A percentile compares a stretch with the other conserved stretches of the same genome.
phyloP scores from a whole-genome alignment of 2,888 invertebrate genomes.

The Troides aeacus region DNA sequence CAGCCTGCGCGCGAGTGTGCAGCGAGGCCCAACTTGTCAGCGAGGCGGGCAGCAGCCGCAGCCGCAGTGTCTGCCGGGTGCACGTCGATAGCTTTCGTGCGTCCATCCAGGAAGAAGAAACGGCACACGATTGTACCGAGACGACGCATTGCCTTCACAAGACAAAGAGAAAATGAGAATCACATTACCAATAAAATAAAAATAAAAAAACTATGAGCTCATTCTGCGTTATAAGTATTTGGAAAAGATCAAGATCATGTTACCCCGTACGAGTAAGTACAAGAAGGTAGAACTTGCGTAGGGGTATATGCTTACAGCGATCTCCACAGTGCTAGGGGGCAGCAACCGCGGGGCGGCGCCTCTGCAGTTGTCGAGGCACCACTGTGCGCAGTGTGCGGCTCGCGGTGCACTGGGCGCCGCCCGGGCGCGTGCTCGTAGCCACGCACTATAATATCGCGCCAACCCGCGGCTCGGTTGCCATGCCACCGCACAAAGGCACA shows the following conservation, averaged over 20 bases:
- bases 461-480: slow-evolving; percentile 94
- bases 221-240: too few species aligned
- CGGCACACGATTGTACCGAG: slow-evolving; percentile 95
- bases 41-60: slow-evolving; percentile 92
- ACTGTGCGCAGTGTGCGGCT: slow-evolving; percentile 91
- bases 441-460: slow-evolving; percentile 86
- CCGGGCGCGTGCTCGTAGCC: slow-evolving; percentile 63
- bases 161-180: background rate
- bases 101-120: slow-evolving; percentile 96
- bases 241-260: too few species aligned
- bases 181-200: too few species aligned
- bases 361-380: slow-evolving; percentile 96
- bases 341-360: slow-evolving; percentile 90
- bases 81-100: slow-evolving; percentile 96
- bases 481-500: slow-evolving; percentile 94
- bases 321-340: slow-evolving; percentile 95
- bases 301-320: slow-evolving; percentile 85
- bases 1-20: slow-evolving; percentile 89
- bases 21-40: slow-evolving; percentile 91
- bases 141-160: slow-evolving; percentile 89
- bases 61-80: slow-evolving; percentile 96
- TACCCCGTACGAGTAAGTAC: too few species aligned
- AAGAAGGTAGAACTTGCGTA: background rate
- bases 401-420: slow-evolving; percentile 46
- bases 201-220: too few species aligned